A percentile compares a stretch with the other conserved stretches of the same genome.
Conservation (phyloP, 2,797 vertebrate genomes). For the Peromyscus aztecus region DNA sequence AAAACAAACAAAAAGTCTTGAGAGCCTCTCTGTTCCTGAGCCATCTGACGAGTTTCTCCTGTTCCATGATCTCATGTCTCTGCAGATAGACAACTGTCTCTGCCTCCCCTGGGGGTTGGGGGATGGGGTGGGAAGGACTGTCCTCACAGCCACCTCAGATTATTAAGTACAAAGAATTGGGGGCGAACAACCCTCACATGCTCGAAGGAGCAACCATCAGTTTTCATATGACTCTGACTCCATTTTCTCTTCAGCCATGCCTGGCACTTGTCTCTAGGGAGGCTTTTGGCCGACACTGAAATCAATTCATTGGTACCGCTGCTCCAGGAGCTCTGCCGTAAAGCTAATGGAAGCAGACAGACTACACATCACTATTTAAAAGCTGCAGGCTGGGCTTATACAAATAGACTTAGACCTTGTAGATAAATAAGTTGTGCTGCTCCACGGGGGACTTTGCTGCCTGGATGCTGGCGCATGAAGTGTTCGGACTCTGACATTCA, state of each 20-base stretch:
- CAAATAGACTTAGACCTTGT: not conserved
- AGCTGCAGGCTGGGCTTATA: not conserved
- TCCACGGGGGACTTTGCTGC: not conserved
- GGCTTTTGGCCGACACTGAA: slow-evolving; percentile 8
- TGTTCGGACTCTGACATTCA: slow-evolving; percentile 6
- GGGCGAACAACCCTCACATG: not conserved
- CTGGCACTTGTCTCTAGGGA: slow-evolving; percentile 6
- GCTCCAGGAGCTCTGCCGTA: slow-evolving; percentile 4
- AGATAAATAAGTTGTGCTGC: slow-evolving; percentile 25
- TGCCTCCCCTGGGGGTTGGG: not conserved
- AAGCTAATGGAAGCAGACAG: slow-evolving; percentile 63
- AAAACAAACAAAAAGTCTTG: slow-evolving; percentile 57
- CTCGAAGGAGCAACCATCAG: not conserved
- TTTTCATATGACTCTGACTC: not conserved
- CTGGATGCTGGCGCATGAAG: slow-evolving; percentile 28
- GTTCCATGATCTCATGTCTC: not conserved
- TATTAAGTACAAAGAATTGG: not conserved
- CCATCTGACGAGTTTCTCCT: slow-evolving; percentile 60
- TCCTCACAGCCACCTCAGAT: not conserved
- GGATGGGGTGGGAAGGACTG: not conserved
- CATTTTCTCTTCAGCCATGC: not conserved
- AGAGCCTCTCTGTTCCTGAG: slow-evolving; percentile 16
- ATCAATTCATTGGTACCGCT: slow-evolving; percentile 56
- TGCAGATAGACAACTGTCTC: not conserved
- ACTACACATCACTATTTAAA: slow-evolving; percentile 17